phyloP scores from a whole-genome alignment of 2,888 invertebrate genomes.

The Gastrophysa polygoni region DNA sequence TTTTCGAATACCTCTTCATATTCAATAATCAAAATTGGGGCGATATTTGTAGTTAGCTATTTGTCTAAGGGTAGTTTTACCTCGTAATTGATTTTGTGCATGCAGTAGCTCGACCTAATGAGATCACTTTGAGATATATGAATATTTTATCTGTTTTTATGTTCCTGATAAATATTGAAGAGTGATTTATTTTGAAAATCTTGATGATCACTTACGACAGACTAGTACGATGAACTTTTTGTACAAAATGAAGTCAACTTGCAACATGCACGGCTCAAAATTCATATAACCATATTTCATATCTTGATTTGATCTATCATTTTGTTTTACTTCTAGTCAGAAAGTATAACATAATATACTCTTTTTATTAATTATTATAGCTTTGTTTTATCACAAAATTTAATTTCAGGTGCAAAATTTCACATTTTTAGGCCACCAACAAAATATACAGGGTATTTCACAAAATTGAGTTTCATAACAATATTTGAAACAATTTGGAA shows the following conservation, averaged over 20 bases:
- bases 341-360: neutral
- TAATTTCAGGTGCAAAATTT: slow-evolving; percentile 16
- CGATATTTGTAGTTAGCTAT: neutral
- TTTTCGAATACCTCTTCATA: neutral
- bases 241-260: too few relatives aligned
- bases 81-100: neutral
- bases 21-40: neutral
- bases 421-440: slow-evolving; percentile 43
- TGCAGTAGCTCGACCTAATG: neutral
- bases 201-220: too few relatives aligned
- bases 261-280: too few relatives aligned
- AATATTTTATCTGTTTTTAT: neutral
- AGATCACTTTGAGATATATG: neutral
- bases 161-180: neutral
- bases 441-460: slow-evolving; percentile 28
- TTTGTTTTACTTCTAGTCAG: neutral
- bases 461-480: neutral
- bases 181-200: neutral
- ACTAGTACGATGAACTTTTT: too few relatives aligned
- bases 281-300: too few relatives aligned
- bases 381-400: neutral
- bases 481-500: neutral
- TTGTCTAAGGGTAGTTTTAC: neutral
- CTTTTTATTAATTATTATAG: neutral
- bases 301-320: neutral